Conservation (phyloP, 2,888 invertebrate species). For the Cataglyphis albicans region DNA sequence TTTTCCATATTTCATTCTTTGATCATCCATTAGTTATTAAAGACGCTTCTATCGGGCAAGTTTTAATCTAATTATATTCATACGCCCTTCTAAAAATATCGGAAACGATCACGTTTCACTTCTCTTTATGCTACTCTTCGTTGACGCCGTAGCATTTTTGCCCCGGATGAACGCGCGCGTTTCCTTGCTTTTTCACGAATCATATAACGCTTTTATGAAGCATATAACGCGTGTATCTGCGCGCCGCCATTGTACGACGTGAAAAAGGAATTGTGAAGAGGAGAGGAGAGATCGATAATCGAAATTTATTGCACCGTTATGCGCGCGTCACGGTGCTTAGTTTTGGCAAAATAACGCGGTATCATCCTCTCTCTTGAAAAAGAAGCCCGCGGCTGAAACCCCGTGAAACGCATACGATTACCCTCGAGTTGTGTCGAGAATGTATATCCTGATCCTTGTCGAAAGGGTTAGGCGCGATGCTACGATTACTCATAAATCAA, state of each 20-base stretch:
- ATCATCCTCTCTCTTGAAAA: conserved; percentile 57
- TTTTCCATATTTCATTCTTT: conserved; percentile 56
- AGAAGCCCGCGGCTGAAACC: conserved; percentile 68
- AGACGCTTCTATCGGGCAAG: conserved; percentile 64
- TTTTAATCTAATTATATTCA: conserved; percentile 49
- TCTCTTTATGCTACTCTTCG: conserved; percentile 1
- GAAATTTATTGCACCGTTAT: conserved; percentile 82
- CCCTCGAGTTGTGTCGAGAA: conserved; percentile 71
- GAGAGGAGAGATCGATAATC: conserved; percentile 77
- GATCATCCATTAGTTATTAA: conserved; percentile 70
- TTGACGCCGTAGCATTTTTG: background rate
- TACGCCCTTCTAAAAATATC: conserved; percentile 33
- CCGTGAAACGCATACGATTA: conserved; percentile 84
- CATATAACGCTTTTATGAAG: conserved; percentile 63
- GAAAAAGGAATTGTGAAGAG: conserved; percentile 63
- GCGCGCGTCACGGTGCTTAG: conserved; percentile 79
- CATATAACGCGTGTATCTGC: conserved; percentile 63
- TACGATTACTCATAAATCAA: conserved; percentile 74
- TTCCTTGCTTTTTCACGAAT: conserved; percentile 65
- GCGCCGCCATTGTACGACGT: conserved; percentile 50
- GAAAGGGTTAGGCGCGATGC: conserved; percentile 67
- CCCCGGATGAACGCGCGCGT: conserved; percentile 42
- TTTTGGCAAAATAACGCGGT: conserved; percentile 72
- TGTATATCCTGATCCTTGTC: conserved; percentile 74
- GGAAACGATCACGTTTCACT: conserved; percentile 11